phyloP scores from a whole-genome alignment of 2,797 vertebrate genomes.

The Coranthus polyacanthus region DNA sequence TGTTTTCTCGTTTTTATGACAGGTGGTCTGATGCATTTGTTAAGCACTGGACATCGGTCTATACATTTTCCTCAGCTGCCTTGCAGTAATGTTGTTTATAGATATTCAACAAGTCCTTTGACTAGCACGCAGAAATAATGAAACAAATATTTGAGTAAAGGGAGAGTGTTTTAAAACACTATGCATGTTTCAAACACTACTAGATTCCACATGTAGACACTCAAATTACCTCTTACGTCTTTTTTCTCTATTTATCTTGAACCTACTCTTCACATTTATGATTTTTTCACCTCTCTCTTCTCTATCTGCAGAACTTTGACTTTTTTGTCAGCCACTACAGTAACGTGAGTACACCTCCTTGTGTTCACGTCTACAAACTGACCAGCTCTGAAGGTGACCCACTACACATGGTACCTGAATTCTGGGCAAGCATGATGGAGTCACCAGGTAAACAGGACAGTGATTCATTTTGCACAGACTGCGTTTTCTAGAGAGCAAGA shows the following conservation, averaged over 20 bases:
- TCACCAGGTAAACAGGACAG: slow-evolving; percentile 88
- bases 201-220: no score
- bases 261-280: no score
- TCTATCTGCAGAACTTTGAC: slow-evolving; percentile 92
- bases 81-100: neutral
- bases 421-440: slow-evolving; percentile 99
- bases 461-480: neutral
- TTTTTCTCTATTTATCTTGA: neutral
- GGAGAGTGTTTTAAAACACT: no score
- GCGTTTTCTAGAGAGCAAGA: slow-evolving; percentile 10
- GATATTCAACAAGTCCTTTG: neutral
- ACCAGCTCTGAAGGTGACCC: slow-evolving; percentile 87
- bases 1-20: no score
- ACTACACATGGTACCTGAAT: slow-evolving; percentile 90
- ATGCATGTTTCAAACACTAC: no score
- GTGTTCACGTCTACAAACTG: slow-evolving; percentile 96
- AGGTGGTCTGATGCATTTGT: no score
- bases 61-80: neutral
- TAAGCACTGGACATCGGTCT: no score
- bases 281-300: neutral
- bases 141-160: neutral
- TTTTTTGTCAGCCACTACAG: slow-evolving; percentile 99
- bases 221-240: no score
- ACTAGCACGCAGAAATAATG: no score
- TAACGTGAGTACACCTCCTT: slow-evolving; percentile 94